Base-by-base conservation (phyloP, 2,888 invertebrate genomes). In the Aphidoletes aphidimyza region DNA sequence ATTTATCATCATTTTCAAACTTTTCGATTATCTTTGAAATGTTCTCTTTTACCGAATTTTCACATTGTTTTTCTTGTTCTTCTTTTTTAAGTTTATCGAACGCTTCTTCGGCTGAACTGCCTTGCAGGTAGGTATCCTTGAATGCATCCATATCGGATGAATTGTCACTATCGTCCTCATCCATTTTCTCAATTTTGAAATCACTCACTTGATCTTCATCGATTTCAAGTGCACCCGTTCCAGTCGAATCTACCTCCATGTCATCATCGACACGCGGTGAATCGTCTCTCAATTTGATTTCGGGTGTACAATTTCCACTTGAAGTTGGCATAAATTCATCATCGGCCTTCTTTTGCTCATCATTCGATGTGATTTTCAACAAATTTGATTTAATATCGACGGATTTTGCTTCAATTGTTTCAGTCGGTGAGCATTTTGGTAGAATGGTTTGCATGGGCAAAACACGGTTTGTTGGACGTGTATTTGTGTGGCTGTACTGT, bases 391-490 rank as follows among this genome's bases (percentile, higher is more conserved):
- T 85, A 89, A 84, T 49, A 88, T 85, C 85, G 47, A 78, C 83
- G 37, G 54, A 83, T 86, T 86, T 87, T 83, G 86, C 86, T 85
- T 85, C 86, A 6, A 37, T 81, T n/a, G 37, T 37, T 37, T 37
- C 81, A n/a, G 81, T 81, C 19, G 81, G 39, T 22, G 81, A 81
- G 78, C 91, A 91, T 87, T 92, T 92, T 87, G 92, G 92, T 11
- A 92, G 91, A 84, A 93, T 92, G 86, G 94, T 93, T 87, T 95
- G 95, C 92, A 95, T 93, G 14, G 95, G 95, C 84, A 95, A 88
- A 0, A 95, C 95, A 86, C 95, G 91, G 88, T 94, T 95, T 92
- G 95, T 95, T 69, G 95, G 95, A 85, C 95, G 91, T 84, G 37
- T 22, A 86, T 87, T 85, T 86, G 84, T 86, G 36, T 84, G 86